phyloP scores from a whole-genome alignment of 2,888 invertebrate species.

The Ellobium chinense region DNA sequence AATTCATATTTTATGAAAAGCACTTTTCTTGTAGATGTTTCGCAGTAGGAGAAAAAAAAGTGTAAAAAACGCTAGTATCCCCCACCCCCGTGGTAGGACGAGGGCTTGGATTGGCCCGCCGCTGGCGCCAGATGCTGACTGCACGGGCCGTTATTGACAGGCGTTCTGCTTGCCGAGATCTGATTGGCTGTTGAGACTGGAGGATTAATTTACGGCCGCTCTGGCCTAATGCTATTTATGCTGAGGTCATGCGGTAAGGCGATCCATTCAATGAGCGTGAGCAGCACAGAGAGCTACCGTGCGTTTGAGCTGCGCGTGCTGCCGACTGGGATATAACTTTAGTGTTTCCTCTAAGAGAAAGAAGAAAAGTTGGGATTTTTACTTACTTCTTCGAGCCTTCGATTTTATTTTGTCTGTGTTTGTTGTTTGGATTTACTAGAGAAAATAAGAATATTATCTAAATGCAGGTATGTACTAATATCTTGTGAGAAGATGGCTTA shows the following conservation, averaged over 20 bases:
- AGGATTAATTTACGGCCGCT: slow-evolving; percentile 56
- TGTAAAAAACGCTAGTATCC: slow-evolving; percentile 1
- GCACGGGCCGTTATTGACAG: slow-evolving; percentile 49
- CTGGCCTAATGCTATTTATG: slow-evolving; percentile 57
- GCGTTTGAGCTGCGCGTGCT: slow-evolving; percentile 36
- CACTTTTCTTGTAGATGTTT: neutral
- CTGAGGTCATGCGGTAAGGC: slow-evolving; percentile 61
- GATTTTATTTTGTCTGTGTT: slow-evolving; percentile 43
- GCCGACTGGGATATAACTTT: slow-evolving; percentile 31
- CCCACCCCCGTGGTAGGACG: slow-evolving; percentile 1
- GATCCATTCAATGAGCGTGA: slow-evolving; percentile 46
- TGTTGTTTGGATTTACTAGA: slow-evolving; percentile 43
- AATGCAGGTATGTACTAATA: slow-evolving; percentile 57
- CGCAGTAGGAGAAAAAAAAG: neutral
- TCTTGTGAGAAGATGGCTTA: slow-evolving; percentile 46
- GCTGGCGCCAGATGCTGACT: slow-evolving; percentile 45
- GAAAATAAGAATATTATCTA: slow-evolving; percentile 47
- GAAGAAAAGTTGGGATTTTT: slow-evolving; percentile 39
- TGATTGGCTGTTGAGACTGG: slow-evolving; percentile 55
- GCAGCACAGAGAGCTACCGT: slow-evolving; percentile 34
- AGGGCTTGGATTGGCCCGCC: slow-evolving; percentile 50
- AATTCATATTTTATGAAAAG: slow-evolving; percentile 27
- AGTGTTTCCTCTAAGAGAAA: slow-evolving; percentile 22
- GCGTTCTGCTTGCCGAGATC: slow-evolving; percentile 46
- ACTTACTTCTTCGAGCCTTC: slow-evolving; percentile 36